Conservation (phyloP, 2,797 vertebrate genomes). For the Bucorvus abyssinicus region DNA sequence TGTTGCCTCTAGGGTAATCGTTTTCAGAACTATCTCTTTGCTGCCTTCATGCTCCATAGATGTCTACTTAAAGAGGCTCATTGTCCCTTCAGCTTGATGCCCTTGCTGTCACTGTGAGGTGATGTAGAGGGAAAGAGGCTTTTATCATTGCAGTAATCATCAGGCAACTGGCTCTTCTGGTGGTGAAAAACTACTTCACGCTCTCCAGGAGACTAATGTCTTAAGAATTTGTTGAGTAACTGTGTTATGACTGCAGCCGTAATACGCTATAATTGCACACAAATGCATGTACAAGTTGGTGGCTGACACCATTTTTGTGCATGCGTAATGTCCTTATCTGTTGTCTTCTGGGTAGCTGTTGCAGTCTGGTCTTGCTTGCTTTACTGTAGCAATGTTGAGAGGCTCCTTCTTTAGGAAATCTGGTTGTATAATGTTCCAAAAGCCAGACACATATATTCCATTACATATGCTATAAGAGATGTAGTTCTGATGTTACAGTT, state of each 20-base stretch:
- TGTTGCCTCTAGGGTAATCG: not conserved
- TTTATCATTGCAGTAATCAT: not conserved
- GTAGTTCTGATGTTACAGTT: not conserved
- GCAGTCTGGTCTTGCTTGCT: not conserved
- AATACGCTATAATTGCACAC: slow-evolving; percentile 46
- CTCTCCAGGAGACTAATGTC: slow-evolving; percentile 40
- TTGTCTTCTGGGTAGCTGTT: not conserved
- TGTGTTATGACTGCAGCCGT: slow-evolving; percentile 27
- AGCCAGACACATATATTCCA: not conserved
- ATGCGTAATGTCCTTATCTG: not conserved
- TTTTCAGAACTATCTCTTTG: not conserved
- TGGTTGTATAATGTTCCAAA: not conserved
- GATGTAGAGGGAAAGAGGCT: not conserved
- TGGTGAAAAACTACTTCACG: slow-evolving; percentile 10
- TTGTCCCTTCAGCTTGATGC: not conserved
- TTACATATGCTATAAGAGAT: not conserved
- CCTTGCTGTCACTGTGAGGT: not conserved
- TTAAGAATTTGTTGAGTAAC: slow-evolving; percentile 40
- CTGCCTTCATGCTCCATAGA: not conserved
- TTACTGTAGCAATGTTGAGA: not conserved
- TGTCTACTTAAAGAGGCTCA: not conserved
- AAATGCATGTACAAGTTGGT: not conserved
- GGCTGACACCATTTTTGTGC: not conserved
- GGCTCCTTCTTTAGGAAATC: not conserved
- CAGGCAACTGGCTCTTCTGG: slow-evolving; percentile 8